Conservation (phyloP, 2,888 invertebrate species). For the Lithophane ornitopus region DNA sequence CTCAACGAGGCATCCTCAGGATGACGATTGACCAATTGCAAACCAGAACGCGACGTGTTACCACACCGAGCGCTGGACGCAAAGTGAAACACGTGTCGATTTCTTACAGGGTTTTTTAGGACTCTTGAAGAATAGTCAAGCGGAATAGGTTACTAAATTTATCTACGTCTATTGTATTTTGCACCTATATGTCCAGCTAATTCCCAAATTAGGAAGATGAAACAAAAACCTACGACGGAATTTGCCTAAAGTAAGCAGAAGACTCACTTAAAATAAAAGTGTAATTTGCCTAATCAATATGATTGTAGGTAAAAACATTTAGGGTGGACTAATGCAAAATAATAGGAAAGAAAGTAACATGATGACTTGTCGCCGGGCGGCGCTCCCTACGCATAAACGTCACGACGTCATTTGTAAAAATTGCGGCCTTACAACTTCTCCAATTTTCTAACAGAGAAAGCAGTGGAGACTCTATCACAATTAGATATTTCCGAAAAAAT, state of each 20-base stretch:
- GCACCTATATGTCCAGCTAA: neutral
- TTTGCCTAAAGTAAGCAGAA: constrained; percentile 35
- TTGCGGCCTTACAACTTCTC: constrained; percentile 89
- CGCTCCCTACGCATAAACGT: constrained; percentile 89
- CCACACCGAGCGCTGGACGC: too few species aligned
- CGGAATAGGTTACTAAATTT: too few species aligned
- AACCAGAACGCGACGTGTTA: too few species aligned
- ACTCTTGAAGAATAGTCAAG: too few species aligned
- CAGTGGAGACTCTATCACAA: constrained; percentile 69
- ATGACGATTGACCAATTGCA: too few species aligned
- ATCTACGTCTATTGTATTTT: too few species aligned
- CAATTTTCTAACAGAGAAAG: constrained; percentile 82
- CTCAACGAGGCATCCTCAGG: too few species aligned
- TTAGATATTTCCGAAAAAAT: neutral
- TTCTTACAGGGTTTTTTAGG: too few species aligned
- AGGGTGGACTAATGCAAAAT: constrained; percentile 82
- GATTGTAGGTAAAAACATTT: constrained; percentile 78
- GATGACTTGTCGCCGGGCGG: constrained; percentile 87
- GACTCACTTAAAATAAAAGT: constrained; percentile 55
- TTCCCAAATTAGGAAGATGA: neutral
- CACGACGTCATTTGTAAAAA: constrained; percentile 91
- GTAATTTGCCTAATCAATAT: constrained; percentile 77
- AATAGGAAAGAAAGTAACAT: constrained; percentile 89
- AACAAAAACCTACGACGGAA: constrained; percentile 8
- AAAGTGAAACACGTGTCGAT: too few species aligned